Evolutionary conservation across 2,888 invertebrate genomes (phyloP), one percentile per base, ranked within the genome.

Genomic region (Yponomeuta plumbellus): DNA sequence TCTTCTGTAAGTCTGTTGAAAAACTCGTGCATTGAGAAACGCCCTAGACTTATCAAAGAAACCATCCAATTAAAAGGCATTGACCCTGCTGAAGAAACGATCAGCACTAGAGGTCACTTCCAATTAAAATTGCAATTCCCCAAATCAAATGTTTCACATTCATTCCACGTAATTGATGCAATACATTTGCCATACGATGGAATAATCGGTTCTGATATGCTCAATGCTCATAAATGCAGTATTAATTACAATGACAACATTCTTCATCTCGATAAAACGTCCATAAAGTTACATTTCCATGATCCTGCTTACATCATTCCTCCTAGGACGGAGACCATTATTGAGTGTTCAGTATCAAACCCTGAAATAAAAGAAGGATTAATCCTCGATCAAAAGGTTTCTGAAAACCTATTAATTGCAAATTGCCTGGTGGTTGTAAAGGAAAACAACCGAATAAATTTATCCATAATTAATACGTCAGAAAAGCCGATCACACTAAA

Each of bases 1-100:
- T 57, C 65, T 2, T 57, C 65, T 6, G n/a, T 65, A 10, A 34
- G 58, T 20, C 58, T 65, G 6, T 17, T 65, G 22, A 57, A 65
- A 65, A 2, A 26, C 11, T 17, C 17, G 4, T 13, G 26, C 17
- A 10, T 65, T 4, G n/a, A 23, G 1, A 17, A 1, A 34, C n/a
- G 5, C 6, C 57, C 58, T n/a, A 26, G 11, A 17, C 58, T 65
- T n/a, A n/a, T n/a, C 11, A 26, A 58, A 23, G 20, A 22, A 17
- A 65, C 23, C 20, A 3, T 65, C 11, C 11, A 13, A 26, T 26
- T 65, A 6, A 65, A 26, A 58, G 57, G 65, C 20, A 65, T 65
- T n/a, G 58, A 58, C 26, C 17, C 26, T 10, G 20, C n/a, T 21
- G 58, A 65, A 13, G 58, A 22, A n/a, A 6, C 26, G 1, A 20